Base-by-base conservation (phyloP, 2,797 vertebrate genomes). In the Loriculus beryllinus region DNA sequence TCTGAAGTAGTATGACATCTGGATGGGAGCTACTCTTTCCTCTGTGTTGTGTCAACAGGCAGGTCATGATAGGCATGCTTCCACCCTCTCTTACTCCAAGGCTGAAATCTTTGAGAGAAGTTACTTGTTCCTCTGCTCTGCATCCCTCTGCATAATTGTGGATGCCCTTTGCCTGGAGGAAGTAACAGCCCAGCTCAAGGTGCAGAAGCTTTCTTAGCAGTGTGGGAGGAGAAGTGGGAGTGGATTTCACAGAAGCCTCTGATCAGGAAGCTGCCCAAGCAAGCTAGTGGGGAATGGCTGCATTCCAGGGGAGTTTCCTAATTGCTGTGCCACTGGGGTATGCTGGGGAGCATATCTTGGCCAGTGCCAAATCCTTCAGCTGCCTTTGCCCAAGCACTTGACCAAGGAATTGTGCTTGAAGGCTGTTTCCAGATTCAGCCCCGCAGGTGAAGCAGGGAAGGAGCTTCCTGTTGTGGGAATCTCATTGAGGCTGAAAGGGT, bases 251-350 rank as follows among this genome's bases (percentile, higher is more conserved):
- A 63, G 85, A 82, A 91, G 54, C 69, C 47, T 95, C 93, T 93
- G 82, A 94, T 95, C 82, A 74, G 74, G 67, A 95, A 84, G 91
- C 82, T 95, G 77, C 90, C 86, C 33, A 31, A 95, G 94, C 94
- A 90, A 95, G 94, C 83, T 3, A 1, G 74, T 76, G 56, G 26
- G 60, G 94, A 94, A 96, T 92, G 81, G 86, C 81, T 84, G 70
- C 93, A 94, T 96, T 96, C 96, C 94, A 82, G 52, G 56, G 81
- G 74, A 88, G 83, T 90, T 91, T 93, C 63, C 83, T 72, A 76
- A 87, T 90, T 88, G 63, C 82, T 67, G 31, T 92, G 74, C 80
- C 63, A 90, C 57, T 42, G 49, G 33, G 39, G 28, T 31, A 16
- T 45, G 48, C 68, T 80, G 52, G 13, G 70, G 67, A 92, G 64